Evolutionary conservation across 2,113 vertebrate species (phyloP), one percentile per base, ranked within the genome.

Genomic region (Tachysurus vachellii): DNA sequence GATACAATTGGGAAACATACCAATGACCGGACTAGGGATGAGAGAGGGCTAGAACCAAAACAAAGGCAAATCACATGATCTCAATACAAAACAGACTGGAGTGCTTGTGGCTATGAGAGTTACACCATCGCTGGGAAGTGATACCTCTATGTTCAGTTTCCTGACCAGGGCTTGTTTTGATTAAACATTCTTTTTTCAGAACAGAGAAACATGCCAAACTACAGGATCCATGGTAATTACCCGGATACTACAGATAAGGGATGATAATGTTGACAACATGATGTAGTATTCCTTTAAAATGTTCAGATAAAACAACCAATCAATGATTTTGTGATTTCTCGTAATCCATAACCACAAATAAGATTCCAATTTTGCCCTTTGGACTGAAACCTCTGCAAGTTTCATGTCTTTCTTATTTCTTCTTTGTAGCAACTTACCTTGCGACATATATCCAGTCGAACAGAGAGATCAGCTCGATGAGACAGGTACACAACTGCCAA

Each of bases 391-490:
- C 2, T 4, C 6, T 47, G 36, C 50, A 53, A 26, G 8, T 14
- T 53, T 66, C 26, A 66, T 19, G 21, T 42, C 28, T 68, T 19
- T 83, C 4, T 36, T 26, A 44, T 57, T 73, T 21, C 16, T 64
- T 42, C 62, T 6, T 53, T n/a, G 23, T 16, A 7, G 21, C 31
- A 5, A 90, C 95, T 91, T 73, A 97, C 98, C 96, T 99, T 98
- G 42, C 97, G 96, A 92, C 97, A 99, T 90, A 99, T 93, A 14
- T 98, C 96, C 1, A 99, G 94, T 19, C 98, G 95, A 80, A 97
- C 90, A 0, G 94, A 90, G 84, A 99, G 95, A 57, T 99, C 97
- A 0, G 97, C 97, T n/a, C 96, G 95, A 83, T 99, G 97, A 70
- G 97, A 98, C 88, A 99, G 93, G 89, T 96, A 96, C 14, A 97